These are phyloP conservation scores for Planiliza haematocheilus DNA, from an alignment of 2,113 vertebrate genomes.

Conservation along the genomic window DNA sequence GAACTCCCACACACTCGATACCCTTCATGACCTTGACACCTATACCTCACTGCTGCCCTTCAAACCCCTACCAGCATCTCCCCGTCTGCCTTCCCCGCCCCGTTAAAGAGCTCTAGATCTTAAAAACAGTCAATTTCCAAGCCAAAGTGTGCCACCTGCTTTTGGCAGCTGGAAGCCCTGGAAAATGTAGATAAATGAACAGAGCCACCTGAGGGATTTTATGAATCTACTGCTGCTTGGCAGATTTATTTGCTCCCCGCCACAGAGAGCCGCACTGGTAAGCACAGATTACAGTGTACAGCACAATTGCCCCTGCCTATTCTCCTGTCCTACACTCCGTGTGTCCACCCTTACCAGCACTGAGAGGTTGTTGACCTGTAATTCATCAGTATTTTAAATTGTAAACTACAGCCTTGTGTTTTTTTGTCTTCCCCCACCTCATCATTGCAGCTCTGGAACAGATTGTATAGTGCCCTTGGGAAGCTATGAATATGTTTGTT, in stretches of 20 bases:
- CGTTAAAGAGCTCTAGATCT: constrained; percentile 76
- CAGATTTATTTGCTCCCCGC: constrained; percentile 81
- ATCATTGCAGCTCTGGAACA: constrained; percentile 52
- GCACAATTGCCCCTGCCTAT: constrained; percentile 66
- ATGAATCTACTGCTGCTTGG: constrained; percentile 84
- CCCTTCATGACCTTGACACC: constrained; percentile 63
- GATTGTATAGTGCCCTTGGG: constrained; percentile 59
- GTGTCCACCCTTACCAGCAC: constrained; percentile 58
- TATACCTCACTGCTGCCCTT: constrained; percentile 51
- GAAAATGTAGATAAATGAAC: constrained; percentile 86
- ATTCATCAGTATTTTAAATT: constrained; percentile 76
- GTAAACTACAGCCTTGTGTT: constrained; percentile 64
- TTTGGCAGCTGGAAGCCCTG: constrained; percentile 83
- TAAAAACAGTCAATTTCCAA: constrained; percentile 81
- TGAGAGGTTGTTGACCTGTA: constrained; percentile 70
- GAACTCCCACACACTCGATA: constrained; percentile 41
- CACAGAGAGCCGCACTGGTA: constrained; percentile 82
- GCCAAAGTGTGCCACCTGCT: constrained; percentile 84
- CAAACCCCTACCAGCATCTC: constrained; percentile 40
- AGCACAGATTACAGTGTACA: constrained; percentile 83
- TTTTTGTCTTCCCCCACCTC: constrained; percentile 44
- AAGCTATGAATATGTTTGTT: constrained; percentile 70
- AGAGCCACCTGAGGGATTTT: constrained; percentile 85
- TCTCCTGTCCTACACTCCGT: constrained; percentile 61
- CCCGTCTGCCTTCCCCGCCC: constrained; percentile 48